phyloP scores from a whole-genome alignment of 2,888 invertebrate genomes.

The Mycalesis mineus region DNA sequence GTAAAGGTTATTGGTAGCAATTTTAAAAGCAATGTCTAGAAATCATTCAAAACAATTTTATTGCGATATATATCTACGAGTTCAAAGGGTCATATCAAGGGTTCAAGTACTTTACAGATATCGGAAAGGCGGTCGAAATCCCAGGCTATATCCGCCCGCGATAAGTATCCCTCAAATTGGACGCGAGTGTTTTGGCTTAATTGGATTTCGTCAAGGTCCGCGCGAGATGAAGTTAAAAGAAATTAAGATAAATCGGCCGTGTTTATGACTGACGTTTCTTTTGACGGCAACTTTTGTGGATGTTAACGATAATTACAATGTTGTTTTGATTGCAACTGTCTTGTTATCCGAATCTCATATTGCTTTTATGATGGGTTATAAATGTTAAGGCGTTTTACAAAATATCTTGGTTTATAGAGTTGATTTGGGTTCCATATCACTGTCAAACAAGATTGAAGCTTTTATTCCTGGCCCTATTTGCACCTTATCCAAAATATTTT shows the following conservation, averaged over 20 bases:
- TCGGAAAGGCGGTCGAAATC: background rate
- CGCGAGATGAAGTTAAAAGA: slow-evolving; percentile 7
- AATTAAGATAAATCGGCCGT: slow-evolving; percentile 8
- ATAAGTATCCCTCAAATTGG: slow-evolving; percentile 3
- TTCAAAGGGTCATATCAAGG: background rate
- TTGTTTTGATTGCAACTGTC: slow-evolving; percentile 10
- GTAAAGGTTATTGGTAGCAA: too few species aligned
- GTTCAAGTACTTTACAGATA: background rate
- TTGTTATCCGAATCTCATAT: background rate
- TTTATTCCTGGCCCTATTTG: too few species aligned
- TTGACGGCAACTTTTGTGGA: background rate
- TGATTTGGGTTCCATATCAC: background rate
- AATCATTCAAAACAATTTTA: too few species aligned
- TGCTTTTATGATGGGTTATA: background rate
- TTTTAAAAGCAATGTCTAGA: too few species aligned
- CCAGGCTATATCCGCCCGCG: background rate
- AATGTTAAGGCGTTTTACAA: background rate
- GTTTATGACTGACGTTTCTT: slow-evolving; percentile 3
- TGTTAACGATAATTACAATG: slow-evolving; percentile 9
- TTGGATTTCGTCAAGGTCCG: slow-evolving; percentile 3
- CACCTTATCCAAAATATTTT: too few species aligned
- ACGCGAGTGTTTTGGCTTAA: background rate
- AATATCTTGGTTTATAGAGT: background rate
- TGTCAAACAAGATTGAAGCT: too few species aligned
- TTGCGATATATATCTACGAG: background rate